Evolutionary conservation across 2,888 invertebrate genomes (phyloP).

Genomic region (Acrocyrtus sp.): DNA sequence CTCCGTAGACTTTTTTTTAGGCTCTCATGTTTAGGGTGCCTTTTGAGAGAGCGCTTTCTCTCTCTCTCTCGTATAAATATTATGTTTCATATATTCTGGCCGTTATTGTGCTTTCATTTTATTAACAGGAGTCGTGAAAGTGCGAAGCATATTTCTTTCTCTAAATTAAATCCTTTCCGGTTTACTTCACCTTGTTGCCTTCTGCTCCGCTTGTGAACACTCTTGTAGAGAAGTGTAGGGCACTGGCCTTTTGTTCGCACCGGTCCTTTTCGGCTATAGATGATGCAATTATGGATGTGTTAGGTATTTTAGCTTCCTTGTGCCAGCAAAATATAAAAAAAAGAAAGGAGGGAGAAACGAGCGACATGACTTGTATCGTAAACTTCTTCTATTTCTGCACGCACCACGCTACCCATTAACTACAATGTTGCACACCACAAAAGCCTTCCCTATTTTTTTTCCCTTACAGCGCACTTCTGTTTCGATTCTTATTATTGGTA

Average conservation of each 20-base stretch:
- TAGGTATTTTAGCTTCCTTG: conserved; percentile 26
- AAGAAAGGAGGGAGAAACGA: too few relatives aligned
- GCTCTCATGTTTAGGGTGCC: too few relatives aligned
- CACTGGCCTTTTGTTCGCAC: conserved; percentile 41
- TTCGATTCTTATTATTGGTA: too few relatives aligned
- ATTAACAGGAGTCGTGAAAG: conserved; percentile 44
- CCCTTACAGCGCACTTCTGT: too few relatives aligned
- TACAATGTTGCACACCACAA: too few relatives aligned
- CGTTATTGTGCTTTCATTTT: conserved; percentile 20
- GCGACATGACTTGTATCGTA: conserved; percentile 43
- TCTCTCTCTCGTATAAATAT: not conserved
- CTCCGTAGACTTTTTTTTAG: too few relatives aligned
- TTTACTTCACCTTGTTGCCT: conserved; percentile 57
- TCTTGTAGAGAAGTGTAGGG: conserved; percentile 14
- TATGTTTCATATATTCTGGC: not conserved
- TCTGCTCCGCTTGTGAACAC: conserved; percentile 10
- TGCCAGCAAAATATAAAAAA: too few relatives aligned
- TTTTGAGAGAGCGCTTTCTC: too few relatives aligned
- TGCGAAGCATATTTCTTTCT: conserved; percentile 53
- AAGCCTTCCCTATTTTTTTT: too few relatives aligned
- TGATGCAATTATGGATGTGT: conserved; percentile 39
- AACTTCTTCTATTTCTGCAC: conserved; percentile 43
- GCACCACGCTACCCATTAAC: too few relatives aligned
- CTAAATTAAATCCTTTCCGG: conserved; percentile 56
- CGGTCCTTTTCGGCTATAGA: conserved; percentile 9